Conservation (phyloP, 2,113 vertebrate genomes). For the Atractosteus spatula region DNA sequence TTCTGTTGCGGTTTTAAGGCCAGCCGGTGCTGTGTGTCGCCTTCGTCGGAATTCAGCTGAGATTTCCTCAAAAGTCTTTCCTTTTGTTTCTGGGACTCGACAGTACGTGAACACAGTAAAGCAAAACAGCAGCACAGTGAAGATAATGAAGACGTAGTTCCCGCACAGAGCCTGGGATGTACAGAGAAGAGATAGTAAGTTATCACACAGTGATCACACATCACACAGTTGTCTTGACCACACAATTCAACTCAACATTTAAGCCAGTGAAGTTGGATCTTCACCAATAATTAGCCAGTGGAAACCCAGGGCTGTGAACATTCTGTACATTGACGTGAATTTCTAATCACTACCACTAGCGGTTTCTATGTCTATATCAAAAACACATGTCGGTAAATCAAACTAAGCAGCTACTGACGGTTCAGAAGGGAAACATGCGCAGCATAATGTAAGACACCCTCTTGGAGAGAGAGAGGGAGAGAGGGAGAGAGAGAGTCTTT, state of each 20-base stretch:
- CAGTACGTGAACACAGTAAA: slow-evolving; percentile 79
- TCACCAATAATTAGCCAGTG: not conserved
- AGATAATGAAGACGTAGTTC: slow-evolving; percentile 80
- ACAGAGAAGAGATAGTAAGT: not conserved
- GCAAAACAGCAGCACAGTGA: slow-evolving; percentile 71
- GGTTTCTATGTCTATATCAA: not conserved
- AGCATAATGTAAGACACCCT: too few species aligned
- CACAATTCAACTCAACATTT: not conserved
- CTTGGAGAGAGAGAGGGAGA: not conserved
- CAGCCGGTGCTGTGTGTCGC: slow-evolving; percentile 1
- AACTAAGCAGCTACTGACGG: too few species aligned
- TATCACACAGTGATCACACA: not conserved
- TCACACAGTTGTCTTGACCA: not conserved
- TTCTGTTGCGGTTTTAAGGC: slow-evolving; percentile 56
- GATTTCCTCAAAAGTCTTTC: slow-evolving; percentile 89
- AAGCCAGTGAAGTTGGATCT: not conserved
- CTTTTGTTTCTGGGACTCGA: slow-evolving; percentile 92
- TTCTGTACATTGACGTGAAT: not conserved
- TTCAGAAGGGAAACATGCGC: too few species aligned
- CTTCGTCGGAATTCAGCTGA: slow-evolving; percentile 75
- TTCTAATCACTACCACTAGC: not conserved
- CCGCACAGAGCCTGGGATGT: slow-evolving; percentile 68
- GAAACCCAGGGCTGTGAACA: not conserved
- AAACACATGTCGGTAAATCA: not conserved
- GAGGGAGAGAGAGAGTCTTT: fast-evolving